Base-by-base conservation (phyloP, 1,140 invertebrate species). In the Papilio aristodemus region DNA sequence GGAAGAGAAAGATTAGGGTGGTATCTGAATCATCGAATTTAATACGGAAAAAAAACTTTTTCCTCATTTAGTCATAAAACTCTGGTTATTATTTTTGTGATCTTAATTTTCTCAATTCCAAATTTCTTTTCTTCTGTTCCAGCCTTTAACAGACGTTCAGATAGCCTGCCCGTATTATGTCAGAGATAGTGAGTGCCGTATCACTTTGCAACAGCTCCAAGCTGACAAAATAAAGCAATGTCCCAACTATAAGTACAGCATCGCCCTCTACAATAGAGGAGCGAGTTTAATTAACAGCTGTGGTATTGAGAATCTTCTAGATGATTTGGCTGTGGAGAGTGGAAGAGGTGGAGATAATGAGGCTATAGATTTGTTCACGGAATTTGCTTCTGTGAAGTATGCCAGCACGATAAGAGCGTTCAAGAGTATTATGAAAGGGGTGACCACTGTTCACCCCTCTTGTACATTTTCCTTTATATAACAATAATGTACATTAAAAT, bases 111-210 rank as follows among this genome's bases (percentile, higher is more conserved):
- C 13, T 6, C 9, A 11, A 27, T 7, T 25, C 4, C 6, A 14
- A n/a, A 13, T 11, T 57, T 4, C 3, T 19, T 9, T 25, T 54
- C 14, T 6, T 58, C 13, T 58, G 6, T 58, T 38, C 10, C 59
- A 62, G 59, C 59, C 59, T 39, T 22, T 62, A 22, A 37, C 59
- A 8, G 59, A 62, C 10, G 59, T 37, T 8, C 59, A 62, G 38
- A 19, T 37, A 11, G 59, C 59, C 4, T 62, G 59, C 11, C 59
- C 59, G 9, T 62, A 62, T 11, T 32, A 62, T 8, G 59, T 62
- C 0, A 32, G 7, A 9, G 36, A 62, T 6, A 9, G n/a, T 7
- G 59, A 62, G 1, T 62, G 59, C 17, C 19, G 36, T 14, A n/a
- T 9, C 0, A 13, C 17, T 1, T 39, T 62, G 11, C 11, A n/a